These are phyloP conservation scores for Vidua macroura DNA, from an alignment of 2,113 vertebrate genomes.

Conservation along the genomic window DNA sequence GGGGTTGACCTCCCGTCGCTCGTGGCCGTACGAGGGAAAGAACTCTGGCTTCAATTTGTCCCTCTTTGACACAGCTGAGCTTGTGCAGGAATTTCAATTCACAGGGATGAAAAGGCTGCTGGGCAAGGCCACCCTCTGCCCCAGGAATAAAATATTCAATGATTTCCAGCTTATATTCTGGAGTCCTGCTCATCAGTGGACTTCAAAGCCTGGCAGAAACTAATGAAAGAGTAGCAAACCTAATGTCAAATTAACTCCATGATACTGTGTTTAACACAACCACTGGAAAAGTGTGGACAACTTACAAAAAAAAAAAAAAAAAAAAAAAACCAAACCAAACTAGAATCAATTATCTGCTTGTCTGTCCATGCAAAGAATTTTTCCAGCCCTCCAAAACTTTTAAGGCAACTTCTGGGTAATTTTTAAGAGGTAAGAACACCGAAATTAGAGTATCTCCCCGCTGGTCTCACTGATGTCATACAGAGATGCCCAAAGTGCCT, in stretches of 20 bases:
- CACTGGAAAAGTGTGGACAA: background rate
- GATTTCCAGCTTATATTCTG: background rate
- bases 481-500: background rate
- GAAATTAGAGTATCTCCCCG: background rate
- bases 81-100: background rate
- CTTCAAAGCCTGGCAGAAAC: background rate
- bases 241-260: background rate
- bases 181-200: background rate
- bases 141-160: background rate
- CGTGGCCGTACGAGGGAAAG: rapidly evolving
- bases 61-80: background rate
- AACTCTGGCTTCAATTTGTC: background rate
- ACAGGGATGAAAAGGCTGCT: background rate
- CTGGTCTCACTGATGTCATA: background rate
- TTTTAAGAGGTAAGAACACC: background rate
- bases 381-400: background rate
- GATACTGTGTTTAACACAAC: background rate
- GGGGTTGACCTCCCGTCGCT: rapidly evolving
- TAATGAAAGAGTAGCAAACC: background rate
- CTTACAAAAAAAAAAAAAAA: background rate
- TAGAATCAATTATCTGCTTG: background rate
- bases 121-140: background rate
- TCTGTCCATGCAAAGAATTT: background rate
- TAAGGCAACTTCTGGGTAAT: background rate
- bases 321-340: background rate